Percentiles rank a stretch among this genome's conserved stretches.
Evolutionary conservation across 2,113 vertebrate genomes (phyloP).

Genomic region (Cyprinodon tularosa): DNA sequence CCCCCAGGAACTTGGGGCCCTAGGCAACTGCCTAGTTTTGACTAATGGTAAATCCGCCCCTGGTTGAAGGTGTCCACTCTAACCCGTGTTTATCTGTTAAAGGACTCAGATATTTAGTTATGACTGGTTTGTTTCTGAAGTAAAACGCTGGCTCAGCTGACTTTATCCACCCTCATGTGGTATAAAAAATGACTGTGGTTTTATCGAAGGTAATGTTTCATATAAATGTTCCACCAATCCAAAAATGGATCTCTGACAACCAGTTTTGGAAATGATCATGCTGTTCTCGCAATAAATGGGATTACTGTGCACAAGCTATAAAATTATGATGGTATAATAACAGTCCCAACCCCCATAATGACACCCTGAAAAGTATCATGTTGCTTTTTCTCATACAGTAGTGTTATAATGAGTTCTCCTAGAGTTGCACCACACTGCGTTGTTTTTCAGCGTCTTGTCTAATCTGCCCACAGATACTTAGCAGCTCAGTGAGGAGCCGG

Average conservation of each 20-base stretch:
- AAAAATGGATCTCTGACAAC: constrained; percentile 2
- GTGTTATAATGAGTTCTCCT: constrained; percentile 61
- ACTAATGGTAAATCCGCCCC: too few species aligned
- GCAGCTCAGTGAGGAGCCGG: constrained; percentile 44
- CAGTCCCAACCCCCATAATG: constrained; percentile 45
- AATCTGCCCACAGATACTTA: constrained; percentile 58
- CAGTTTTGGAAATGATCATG: constrained; percentile 1
- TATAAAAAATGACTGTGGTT: not conserved
- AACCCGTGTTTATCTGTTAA: constrained; percentile 25
- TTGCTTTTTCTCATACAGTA: constrained; percentile 46
- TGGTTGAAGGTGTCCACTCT: constrained; percentile 14
- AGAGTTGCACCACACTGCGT: constrained; percentile 58
- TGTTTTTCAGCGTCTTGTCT: constrained; percentile 66
- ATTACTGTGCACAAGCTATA: constrained; percentile 51
- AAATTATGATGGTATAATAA: constrained; percentile 62
- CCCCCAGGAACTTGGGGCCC: too few species aligned
- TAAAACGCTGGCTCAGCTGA: constrained; percentile 11
- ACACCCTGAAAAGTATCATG: constrained; percentile 51
- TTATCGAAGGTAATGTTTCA: not conserved
- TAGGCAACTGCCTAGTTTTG: too few species aligned
- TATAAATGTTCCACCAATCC: not conserved
- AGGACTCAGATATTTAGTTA: constrained; percentile 25
- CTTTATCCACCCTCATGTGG: not conserved
- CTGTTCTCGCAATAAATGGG: constrained; percentile 49
- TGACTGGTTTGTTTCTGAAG: constrained; percentile 9